phyloP scores from a whole-genome alignment of 2,888 invertebrate species.

The Miltochrista miniata region DNA sequence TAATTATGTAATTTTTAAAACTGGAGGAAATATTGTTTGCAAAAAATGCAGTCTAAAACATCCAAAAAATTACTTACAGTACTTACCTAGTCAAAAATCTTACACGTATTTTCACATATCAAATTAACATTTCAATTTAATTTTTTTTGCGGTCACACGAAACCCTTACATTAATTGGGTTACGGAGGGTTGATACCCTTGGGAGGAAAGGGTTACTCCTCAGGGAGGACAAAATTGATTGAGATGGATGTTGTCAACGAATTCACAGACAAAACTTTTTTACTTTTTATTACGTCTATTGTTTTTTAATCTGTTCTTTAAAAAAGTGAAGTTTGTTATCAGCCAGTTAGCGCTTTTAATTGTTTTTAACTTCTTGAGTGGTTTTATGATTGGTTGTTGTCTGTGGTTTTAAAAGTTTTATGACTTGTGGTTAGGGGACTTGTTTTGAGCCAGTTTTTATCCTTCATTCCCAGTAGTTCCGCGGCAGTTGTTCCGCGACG shows the following conservation, averaged over 20 bases:
- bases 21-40: too few relatives aligned
- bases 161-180: constrained; percentile 78
- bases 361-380: constrained; percentile 73
- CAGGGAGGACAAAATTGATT: constrained; percentile 76
- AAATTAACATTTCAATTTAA: constrained; percentile 77
- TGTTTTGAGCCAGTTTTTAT: constrained; percentile 2
- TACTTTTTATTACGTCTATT: constrained; percentile 49
- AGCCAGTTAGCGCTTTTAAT: constrained; percentile 57
- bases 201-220: constrained; percentile 78
- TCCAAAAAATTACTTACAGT: constrained; percentile 8
- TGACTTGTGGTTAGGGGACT: constrained; percentile 22
- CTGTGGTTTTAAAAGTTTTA: constrained; percentile 42
- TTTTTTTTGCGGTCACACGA: constrained; percentile 69
- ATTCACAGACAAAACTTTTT: constrained; percentile 66
- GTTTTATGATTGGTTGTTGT: constrained; percentile 52
- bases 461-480: too few relatives aligned
- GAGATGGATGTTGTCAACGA: constrained; percentile 81
- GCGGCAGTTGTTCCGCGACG: too few relatives aligned
- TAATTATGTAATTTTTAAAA: too few relatives aligned
- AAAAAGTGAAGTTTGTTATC: constrained; percentile 54
- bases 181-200: constrained; percentile 65
- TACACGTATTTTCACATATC: constrained; percentile 39
- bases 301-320: constrained; percentile 37
- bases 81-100: constrained; percentile 20
- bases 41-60: too few relatives aligned